Conservation (phyloP, 2,888 invertebrate genomes). For the Dryadula phaetusa region DNA sequence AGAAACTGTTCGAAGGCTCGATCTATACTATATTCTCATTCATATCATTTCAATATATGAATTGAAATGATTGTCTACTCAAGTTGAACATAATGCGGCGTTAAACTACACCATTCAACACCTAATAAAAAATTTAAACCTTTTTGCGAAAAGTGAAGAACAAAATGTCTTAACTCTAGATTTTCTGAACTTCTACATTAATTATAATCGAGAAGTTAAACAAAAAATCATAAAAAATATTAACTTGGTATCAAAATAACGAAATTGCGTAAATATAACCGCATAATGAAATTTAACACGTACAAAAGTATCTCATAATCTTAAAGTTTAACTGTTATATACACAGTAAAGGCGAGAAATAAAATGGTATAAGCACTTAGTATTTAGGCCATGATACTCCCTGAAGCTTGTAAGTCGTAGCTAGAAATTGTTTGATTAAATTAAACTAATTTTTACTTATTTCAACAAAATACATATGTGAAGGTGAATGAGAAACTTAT, state of each 20-base stretch:
- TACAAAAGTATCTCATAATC: not conserved
- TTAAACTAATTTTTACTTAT: not conserved
- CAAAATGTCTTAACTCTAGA: not conserved
- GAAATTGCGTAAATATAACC: not conserved
- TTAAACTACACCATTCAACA: too few relatives aligned
- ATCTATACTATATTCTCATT: too few relatives aligned
- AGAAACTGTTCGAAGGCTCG: too few relatives aligned
- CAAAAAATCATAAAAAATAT: not conserved
- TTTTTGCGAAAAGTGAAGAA: too few relatives aligned
- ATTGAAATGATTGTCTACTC: too few relatives aligned
- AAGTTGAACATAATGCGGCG: too few relatives aligned
- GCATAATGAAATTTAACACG: constrained; percentile 1
- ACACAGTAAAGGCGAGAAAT: not conserved
- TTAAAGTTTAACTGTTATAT: constrained; percentile 11
- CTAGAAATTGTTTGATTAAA: not conserved
- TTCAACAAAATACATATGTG: not conserved
- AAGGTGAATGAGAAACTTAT: too few relatives aligned
- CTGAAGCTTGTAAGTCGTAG: not conserved
- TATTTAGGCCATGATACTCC: not conserved
- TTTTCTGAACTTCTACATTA: too few relatives aligned
- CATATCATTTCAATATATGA: too few relatives aligned
- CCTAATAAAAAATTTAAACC: too few relatives aligned
- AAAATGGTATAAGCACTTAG: not conserved
- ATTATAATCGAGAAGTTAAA: too few relatives aligned
- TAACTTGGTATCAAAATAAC: not conserved